These are phyloP conservation scores for Capitulum mitella DNA, from an alignment of 2,888 invertebrate genomes.

Conservation along the genomic window DNA sequence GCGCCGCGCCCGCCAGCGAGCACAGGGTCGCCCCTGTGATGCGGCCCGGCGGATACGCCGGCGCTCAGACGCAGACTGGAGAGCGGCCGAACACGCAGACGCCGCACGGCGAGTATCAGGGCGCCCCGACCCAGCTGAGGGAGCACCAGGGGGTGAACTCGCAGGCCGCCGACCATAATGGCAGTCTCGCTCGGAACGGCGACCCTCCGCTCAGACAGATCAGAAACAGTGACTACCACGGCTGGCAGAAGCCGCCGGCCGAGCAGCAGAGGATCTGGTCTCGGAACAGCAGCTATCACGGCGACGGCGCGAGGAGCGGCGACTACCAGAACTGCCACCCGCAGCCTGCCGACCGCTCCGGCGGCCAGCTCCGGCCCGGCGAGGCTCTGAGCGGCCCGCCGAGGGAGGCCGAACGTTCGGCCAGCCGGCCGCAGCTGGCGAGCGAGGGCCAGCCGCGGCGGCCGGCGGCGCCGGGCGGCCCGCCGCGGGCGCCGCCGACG, in stretches of 20 bases:
- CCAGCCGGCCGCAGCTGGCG: neutral
- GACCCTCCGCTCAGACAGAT: neutral
- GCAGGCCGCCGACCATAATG: neutral
- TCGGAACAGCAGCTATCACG: neutral
- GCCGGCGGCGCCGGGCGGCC: neutral
- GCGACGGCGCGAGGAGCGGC: too few species aligned
- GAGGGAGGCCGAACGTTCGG: neutral
- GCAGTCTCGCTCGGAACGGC: neutral
- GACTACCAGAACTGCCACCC: neutral
- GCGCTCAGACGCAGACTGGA: neutral
- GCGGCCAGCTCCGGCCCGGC: neutral
- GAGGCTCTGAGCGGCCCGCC: neutral
- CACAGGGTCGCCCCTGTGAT: too few species aligned
- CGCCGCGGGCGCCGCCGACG: too few species aligned
- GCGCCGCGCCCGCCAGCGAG: neutral
- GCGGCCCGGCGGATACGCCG: neutral
- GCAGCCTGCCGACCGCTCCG: neutral
- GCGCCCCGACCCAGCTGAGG: neutral
- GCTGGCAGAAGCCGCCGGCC: neutral
- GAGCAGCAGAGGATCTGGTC: neutral
- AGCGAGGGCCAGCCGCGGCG: neutral
- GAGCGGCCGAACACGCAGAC: too few species aligned
- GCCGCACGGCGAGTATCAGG: neutral
- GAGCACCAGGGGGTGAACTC: neutral
- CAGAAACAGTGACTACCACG: neutral